These are phyloP conservation scores for Tenthredo notha DNA, from an alignment of 2,888 invertebrate genomes.

Conservation along the genomic window DNA sequence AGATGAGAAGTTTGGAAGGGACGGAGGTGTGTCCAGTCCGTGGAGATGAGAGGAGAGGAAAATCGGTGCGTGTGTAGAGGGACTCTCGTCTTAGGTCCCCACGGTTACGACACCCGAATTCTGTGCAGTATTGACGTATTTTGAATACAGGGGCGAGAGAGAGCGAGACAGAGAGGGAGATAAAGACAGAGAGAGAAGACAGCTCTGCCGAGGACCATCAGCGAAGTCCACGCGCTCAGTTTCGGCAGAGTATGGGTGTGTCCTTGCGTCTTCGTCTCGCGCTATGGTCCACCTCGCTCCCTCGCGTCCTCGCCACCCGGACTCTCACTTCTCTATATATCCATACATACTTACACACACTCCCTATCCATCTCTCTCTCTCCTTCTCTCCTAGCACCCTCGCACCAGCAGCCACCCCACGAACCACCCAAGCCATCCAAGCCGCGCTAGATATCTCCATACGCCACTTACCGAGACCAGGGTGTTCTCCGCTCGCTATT, in stretches of 20 bases:
- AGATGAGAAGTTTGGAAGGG: neutral
- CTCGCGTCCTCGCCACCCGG: conserved; percentile 60
- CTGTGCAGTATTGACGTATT: conserved; percentile 70
- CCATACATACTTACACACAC: conserved; percentile 28
- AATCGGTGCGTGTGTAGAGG: conserved; percentile 4
- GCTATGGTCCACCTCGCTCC: conserved; percentile 56
- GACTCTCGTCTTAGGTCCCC: conserved; percentile 51
- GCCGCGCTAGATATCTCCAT: conserved; percentile 73
- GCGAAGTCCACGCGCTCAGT: conserved; percentile 60
- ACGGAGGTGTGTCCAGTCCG: conserved; percentile 26
- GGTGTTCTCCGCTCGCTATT: conserved; percentile 69
- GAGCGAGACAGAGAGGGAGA: conserved; percentile 53
- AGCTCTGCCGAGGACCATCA: conserved; percentile 65
- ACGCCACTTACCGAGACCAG: conserved; percentile 73
- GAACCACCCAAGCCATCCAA: conserved; percentile 67
- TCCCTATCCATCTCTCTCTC: neutral
- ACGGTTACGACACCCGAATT: conserved; percentile 61
- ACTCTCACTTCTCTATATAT: conserved; percentile 51
- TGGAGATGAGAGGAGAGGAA: conserved; percentile 5
- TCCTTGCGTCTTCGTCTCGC: conserved; percentile 53
- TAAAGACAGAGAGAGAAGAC: conserved; percentile 56
- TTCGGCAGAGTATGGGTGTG: conserved; percentile 29
- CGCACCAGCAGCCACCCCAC: conserved; percentile 62
- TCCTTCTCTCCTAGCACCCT: conserved; percentile 40
- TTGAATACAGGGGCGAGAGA: conserved; percentile 64